Evolutionary conservation across 2,113 vertebrate genomes (phyloP).

Genomic region (Saguinus midas): DNA sequence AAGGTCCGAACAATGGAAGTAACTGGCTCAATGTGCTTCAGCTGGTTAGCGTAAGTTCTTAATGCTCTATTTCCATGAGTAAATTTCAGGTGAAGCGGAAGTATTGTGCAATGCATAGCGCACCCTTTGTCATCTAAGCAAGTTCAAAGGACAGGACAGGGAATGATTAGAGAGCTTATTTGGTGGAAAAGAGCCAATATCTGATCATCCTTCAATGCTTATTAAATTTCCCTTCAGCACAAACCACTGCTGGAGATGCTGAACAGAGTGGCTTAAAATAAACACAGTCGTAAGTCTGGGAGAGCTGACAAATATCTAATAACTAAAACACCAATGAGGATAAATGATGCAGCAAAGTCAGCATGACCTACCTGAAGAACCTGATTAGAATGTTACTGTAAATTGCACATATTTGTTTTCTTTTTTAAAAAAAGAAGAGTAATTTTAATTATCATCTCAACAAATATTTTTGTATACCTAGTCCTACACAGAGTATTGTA

Average conservation of each 20-base stretch:
- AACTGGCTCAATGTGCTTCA: background rate
- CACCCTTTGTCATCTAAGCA: background rate
- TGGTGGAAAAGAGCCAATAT: background rate
- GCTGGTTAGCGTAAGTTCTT: background rate
- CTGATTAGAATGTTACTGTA: background rate
- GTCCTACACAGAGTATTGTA: background rate
- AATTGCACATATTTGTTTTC: background rate
- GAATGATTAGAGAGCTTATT: background rate
- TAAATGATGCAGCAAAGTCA: background rate
- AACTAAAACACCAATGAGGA: background rate
- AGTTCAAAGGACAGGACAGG: background rate
- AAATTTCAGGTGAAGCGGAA: background rate
- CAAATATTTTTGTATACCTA: background rate
- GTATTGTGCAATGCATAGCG: background rate
- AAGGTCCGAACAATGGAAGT: background rate
- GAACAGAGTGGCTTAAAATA: constrained; percentile 14
- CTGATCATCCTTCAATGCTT: background rate
- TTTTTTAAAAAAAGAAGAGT: background rate
- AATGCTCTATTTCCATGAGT: background rate
- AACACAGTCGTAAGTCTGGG: background rate
- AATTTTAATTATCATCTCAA: constrained; percentile 24
- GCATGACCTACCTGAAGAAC: background rate
- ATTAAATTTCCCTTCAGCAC: constrained; percentile 15
- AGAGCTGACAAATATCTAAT: constrained; percentile 3
- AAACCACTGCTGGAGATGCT: background rate